These are phyloP conservation scores for Dendrolimus kikuchii DNA, from an alignment of 1,140 invertebrate species.

Conservation along the genomic window DNA sequence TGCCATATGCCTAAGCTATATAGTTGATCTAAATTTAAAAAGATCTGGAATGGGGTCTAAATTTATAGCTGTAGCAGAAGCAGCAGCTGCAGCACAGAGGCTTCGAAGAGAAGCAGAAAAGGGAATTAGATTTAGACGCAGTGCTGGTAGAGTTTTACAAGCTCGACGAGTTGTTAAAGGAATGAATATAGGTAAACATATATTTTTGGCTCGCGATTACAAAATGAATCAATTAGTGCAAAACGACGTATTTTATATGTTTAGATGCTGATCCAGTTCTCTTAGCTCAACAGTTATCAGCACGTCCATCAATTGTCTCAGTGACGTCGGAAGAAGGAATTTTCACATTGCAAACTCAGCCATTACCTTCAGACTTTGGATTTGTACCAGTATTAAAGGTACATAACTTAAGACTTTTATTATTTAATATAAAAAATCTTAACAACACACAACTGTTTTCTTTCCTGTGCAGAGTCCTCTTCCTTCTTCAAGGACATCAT, in stretches of 20 bases:
- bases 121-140: conserved; percentile 58
- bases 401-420: conserved; percentile 9
- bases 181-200: conserved; percentile 57
- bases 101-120: conserved; percentile 59
- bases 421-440: conserved; percentile 2
- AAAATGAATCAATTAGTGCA: neutral
- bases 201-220: conserved; percentile 1
- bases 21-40: conserved; percentile 58
- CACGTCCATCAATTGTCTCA: conserved; percentile 60
- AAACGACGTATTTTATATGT: conserved; percentile 2
- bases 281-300: conserved; percentile 57
- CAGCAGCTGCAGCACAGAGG: conserved; percentile 54
- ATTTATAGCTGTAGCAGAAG: conserved; percentile 56
- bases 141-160: conserved; percentile 57
- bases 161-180: conserved; percentile 56
- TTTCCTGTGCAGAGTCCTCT: conserved; percentile 39
- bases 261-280: conserved; percentile 57
- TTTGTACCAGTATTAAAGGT: conserved; percentile 57
- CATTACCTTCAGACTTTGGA: conserved; percentile 53
- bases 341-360: conserved; percentile 49
- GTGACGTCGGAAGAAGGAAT: conserved; percentile 59
- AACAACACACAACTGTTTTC: conserved; percentile 5
- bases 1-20: conserved; percentile 57
- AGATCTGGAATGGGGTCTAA: conserved; percentile 57
- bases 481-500: conserved; percentile 43